Percentiles rank a stretch among this genome's conserved stretches.
Evolutionary conservation across 2,113 vertebrate species (phyloP).

Genomic region (Neodon shergylaensis): DNA sequence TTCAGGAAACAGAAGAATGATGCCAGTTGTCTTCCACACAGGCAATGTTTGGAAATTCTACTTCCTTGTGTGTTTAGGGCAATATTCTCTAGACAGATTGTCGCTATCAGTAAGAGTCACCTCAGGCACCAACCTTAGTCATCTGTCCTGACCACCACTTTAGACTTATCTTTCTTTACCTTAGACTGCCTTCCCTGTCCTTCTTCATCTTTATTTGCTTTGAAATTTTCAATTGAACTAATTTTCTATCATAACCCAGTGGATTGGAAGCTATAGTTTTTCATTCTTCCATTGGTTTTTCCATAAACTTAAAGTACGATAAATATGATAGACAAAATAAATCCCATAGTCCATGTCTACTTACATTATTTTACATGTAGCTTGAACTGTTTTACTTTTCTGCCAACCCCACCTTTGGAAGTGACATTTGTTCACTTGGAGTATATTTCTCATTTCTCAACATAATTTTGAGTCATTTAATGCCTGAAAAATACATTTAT

Average conservation of each 20-base stretch:
- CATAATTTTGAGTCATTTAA: neutral
- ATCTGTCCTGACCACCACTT: neutral
- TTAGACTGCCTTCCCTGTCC: neutral
- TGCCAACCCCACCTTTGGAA: neutral
- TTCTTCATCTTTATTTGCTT: neutral
- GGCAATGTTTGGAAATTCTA: neutral
- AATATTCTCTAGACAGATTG: neutral
- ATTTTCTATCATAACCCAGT: neutral
- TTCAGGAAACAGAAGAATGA: neutral
- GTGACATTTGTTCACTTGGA: neutral
- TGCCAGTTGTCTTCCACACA: neutral
- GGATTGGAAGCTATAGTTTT: neutral
- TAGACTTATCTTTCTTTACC: neutral
- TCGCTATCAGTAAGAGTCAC: neutral
- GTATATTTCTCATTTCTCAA: rapidly evolving
- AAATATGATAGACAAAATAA: neutral
- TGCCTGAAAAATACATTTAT: neutral
- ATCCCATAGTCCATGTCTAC: neutral
- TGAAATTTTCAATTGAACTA: neutral
- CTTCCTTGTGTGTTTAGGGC: neutral
- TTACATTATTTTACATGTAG: neutral
- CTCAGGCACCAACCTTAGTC: neutral
- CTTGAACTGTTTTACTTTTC: neutral
- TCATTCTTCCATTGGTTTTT: neutral
- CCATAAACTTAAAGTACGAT: neutral